A percentile compares a stretch with the other conserved stretches of the same genome.
These are phyloP conservation scores for Lithobates pipiens DNA, from an alignment of 2,797 vertebrate genomes.

Conservation along the genomic window DNA sequence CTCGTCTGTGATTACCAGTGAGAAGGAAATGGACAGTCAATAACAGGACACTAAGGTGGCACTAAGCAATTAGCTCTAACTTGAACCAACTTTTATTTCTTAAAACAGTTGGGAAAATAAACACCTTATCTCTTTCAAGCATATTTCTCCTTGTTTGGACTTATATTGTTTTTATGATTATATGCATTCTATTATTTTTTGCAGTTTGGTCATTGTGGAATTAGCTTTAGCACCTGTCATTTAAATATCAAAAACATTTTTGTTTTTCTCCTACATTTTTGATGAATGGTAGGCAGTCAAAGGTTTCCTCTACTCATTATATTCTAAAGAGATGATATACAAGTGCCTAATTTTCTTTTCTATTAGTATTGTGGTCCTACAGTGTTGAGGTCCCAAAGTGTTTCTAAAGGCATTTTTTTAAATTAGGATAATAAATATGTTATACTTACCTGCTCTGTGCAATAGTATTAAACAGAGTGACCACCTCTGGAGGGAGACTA, in stretches of 20 bases:
- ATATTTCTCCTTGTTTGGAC: slow-evolving; percentile 30
- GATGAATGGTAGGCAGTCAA: not conserved
- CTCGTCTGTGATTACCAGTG: slow-evolving; percentile 9
- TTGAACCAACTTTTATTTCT: slow-evolving; percentile 42
- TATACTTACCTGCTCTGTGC: too few species aligned
- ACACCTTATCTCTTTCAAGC: slow-evolving; percentile 45
- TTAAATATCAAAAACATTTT: not conserved
- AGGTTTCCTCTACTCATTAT: not conserved
- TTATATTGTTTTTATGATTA: not conserved
- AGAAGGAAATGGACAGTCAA: slow-evolving; percentile 15
- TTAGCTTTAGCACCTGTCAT: not conserved
- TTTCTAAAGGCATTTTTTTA: too few species aligned
- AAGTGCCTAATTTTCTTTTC: not conserved
- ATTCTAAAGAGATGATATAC: not conserved
- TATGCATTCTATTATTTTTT: slow-evolving; percentile 30
- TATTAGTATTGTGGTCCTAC: too few species aligned
- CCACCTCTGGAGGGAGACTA: too few species aligned
- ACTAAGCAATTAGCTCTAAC: slow-evolving; percentile 49
- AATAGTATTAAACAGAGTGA: too few species aligned
- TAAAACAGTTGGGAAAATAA: slow-evolving; percentile 35
- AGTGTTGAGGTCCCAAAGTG: too few species aligned
- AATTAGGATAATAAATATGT: too few species aligned
- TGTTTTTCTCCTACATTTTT: not conserved
- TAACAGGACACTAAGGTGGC: slow-evolving; percentile 25
- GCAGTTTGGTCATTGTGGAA: not conserved